Conservation (phyloP, 2,888 invertebrate species). For the Drosophila dives region DNA sequence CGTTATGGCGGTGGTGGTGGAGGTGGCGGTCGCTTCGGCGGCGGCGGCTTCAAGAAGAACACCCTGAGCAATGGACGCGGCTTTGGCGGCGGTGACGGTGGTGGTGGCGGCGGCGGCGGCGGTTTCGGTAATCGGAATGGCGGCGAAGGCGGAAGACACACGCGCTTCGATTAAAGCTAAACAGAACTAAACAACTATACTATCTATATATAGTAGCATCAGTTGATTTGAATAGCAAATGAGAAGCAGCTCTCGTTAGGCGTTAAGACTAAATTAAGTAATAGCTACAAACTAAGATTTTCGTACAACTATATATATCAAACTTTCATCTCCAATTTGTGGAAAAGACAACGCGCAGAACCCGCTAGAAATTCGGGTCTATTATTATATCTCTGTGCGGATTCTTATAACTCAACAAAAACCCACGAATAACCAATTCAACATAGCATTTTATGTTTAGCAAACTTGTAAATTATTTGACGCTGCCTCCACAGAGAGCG, state of each 20-base stretch:
- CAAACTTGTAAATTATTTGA: slow-evolving; percentile 72
- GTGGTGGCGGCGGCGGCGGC: slow-evolving; percentile 52
- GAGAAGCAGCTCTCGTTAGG: slow-evolving; percentile 66
- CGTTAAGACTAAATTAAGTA: slow-evolving; percentile 65
- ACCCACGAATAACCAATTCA: slow-evolving; percentile 37
- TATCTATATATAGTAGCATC: slow-evolving; percentile 45
- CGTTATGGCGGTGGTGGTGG: slow-evolving; percentile 84
- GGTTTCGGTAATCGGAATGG: slow-evolving; percentile 55
- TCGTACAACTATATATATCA: slow-evolving; percentile 61
- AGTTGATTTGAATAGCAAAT: slow-evolving; percentile 78
- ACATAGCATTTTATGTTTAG: slow-evolving; percentile 74
- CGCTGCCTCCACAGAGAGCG: slow-evolving; percentile 41
- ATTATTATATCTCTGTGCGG: slow-evolving; percentile 22
- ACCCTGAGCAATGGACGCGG: slow-evolving; percentile 72
- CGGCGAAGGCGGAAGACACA: slow-evolving; percentile 72
- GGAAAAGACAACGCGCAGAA: slow-evolving; percentile 33
- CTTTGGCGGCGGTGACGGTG: slow-evolving; percentile 61
- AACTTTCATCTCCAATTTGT: slow-evolving; percentile 45
- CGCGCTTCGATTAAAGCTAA: slow-evolving; percentile 82
- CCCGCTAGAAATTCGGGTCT: slow-evolving; percentile 28
- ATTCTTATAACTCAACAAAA: slow-evolving; percentile 35
- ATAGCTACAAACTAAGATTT: slow-evolving; percentile 71
- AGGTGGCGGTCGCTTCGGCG: slow-evolving; percentile 65
- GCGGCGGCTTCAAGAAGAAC: slow-evolving; percentile 68
- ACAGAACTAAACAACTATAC: slow-evolving; percentile 30